Evolutionary conservation across 2,888 invertebrate species (phyloP).

Genomic region (Caenorhabditis afra): DNA sequence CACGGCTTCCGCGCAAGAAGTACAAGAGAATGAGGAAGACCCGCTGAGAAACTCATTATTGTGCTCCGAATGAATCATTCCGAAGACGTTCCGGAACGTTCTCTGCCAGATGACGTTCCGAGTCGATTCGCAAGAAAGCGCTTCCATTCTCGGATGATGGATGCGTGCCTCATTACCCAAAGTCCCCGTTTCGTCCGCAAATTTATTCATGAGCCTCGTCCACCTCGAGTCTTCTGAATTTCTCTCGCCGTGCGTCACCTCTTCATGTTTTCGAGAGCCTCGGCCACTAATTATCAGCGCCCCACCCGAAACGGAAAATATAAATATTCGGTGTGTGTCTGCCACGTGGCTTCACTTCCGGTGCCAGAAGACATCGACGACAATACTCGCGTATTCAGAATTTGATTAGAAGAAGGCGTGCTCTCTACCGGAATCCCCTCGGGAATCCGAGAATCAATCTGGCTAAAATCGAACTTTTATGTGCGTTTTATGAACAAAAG

Average conservation of each 20-base stretch:
- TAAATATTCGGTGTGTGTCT: neutral
- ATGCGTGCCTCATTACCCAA: neutral
- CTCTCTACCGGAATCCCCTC: neutral
- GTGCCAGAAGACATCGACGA: neutral
- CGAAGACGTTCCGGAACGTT: too few species aligned
- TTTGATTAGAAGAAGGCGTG: conserved; percentile 3
- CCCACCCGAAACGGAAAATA: neutral
- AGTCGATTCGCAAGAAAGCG: too few species aligned
- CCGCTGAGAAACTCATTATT: too few species aligned
- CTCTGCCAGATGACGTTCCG: too few species aligned
- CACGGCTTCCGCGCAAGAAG: too few species aligned
- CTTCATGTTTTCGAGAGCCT: conserved; percentile 5
- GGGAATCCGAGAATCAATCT: neutral
- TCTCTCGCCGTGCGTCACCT: conserved; percentile 32
- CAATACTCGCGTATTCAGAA: conserved; percentile 12
- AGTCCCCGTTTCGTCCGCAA: conserved; percentile 6
- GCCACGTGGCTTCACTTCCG: conserved; percentile 2
- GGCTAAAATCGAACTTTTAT: conserved; percentile 6
- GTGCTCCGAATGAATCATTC: too few species aligned
- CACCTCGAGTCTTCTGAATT: conserved; percentile 9
- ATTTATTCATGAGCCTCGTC: neutral
- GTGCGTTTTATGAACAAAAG: neutral
- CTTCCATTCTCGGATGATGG: too few species aligned
- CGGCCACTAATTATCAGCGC: conserved; percentile 26
- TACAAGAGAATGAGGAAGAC: too few species aligned